Base-by-base conservation (phyloP, 2,797 vertebrate genomes). In the Mus caroli region DNA sequence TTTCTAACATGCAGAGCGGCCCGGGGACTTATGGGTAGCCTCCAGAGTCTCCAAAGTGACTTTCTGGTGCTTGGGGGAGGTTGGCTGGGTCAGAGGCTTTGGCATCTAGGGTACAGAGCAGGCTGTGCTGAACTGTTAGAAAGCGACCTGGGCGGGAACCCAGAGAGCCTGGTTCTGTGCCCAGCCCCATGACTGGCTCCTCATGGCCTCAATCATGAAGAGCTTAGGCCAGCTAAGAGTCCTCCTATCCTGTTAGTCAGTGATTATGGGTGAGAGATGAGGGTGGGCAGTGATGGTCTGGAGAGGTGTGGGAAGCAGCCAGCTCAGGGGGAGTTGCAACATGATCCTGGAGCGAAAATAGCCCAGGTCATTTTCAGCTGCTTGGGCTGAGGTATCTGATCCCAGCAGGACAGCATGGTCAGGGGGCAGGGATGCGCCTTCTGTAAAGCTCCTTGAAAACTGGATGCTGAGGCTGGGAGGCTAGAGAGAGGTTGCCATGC, bases 281-380 rank as follows among this genome's bases (percentile, higher is more conserved):
- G 43, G 91, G 94, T 94, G 11, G 90, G 96, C 94, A 94, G 90
- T 46, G 0, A 62, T 88, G 80, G 90, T 94, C 80, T 96, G 58
- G 95, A 97, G 92, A 95, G 97, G 90, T 95, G 56, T 95, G 94
- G 91, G 97, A 95, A 94, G 94, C 90, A 88, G 96, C 92, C 94
- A 94, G 78, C 64, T 88, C 91, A 96, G 96, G 96, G 97, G 97
- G 97, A 97, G 97, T 97, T 96, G 97, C 97, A 98, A 98, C 2
- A 75, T 82, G 97, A 98, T 97, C 97, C 97, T 71, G 92, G 85
- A 95, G 93, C 96, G 94, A 98, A 98, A 98, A 98, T 98, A 98
- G 97, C 97, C 97, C 96, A 96, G 97, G 97, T 98, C 97, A 97
- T 97, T 97, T 98, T 98, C 97, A 98, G 97, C 97, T 98, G 97